These are phyloP conservation scores for Dolomedes plantarius DNA, from an alignment of 2,888 invertebrate genomes.

Conservation along the genomic window DNA sequence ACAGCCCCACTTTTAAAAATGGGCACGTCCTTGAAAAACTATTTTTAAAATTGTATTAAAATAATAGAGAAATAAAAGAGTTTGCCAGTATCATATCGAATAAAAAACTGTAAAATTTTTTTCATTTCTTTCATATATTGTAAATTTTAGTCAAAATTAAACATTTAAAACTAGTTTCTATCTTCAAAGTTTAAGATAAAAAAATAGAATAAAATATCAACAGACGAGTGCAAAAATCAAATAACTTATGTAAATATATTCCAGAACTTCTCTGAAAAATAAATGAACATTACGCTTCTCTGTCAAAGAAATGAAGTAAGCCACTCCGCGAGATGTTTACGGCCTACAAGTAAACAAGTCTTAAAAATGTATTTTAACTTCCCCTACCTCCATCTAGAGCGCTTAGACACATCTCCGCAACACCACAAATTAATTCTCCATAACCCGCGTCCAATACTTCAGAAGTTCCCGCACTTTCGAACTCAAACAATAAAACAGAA, in stretches of 20 bases:
- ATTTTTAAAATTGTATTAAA: too few species aligned
- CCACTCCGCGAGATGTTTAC: not conserved
- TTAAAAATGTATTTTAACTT: conserved; percentile 4
- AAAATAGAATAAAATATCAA: too few species aligned
- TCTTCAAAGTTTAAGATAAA: too few species aligned
- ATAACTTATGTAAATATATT: not conserved
- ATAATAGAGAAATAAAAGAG: too few species aligned
- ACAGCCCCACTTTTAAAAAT: too few species aligned
- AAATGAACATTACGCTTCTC: not conserved
- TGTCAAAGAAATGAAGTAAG: not conserved
- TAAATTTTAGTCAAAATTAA: too few species aligned
- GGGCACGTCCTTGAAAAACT: too few species aligned
- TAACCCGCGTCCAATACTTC: conserved; percentile 13
- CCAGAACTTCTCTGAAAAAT: not conserved
- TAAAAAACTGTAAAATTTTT: too few species aligned
- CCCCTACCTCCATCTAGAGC: not conserved
- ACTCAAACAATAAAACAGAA: conserved; percentile 20
- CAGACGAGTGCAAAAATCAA: not conserved
- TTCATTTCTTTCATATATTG: too few species aligned
- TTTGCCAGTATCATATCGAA: too few species aligned
- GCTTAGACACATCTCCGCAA: not conserved
- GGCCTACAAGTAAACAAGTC: not conserved
- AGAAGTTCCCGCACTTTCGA: conserved; percentile 26
- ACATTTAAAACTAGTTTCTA: too few species aligned
- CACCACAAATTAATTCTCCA: conserved; percentile 39